phyloP scores from a whole-genome alignment of 2,797 vertebrate species.

The Melanotaenia maccullochi region DNA sequence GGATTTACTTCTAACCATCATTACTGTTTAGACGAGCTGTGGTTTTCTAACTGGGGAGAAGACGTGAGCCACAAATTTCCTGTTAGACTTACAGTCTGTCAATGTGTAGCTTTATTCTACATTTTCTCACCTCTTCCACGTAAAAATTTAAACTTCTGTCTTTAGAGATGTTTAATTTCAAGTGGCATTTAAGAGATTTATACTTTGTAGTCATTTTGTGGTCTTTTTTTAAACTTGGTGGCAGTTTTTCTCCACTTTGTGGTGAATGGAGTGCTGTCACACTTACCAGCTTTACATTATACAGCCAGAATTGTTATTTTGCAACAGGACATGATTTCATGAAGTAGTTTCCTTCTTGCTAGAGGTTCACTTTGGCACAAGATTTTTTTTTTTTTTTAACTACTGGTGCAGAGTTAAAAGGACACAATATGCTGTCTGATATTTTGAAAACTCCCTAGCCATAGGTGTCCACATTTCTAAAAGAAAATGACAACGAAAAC shows the following conservation, averaged over 20 bases:
- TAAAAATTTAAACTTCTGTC: no score
- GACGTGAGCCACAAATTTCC: slow-evolving; percentile 36
- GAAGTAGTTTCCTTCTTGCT: not conserved
- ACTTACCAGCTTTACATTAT: not conserved
- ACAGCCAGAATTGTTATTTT: not conserved
- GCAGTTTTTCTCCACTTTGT: slow-evolving; percentile 6
- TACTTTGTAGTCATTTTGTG: not conserved
- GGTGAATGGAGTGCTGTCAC: not conserved
- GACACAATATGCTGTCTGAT: not conserved
- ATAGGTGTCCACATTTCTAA: not conserved
- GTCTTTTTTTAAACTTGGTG: not conserved
- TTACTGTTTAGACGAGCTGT: slow-evolving; percentile 33
- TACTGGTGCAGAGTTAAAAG: not conserved
- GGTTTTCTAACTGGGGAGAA: slow-evolving; percentile 20
- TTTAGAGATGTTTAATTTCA: not conserved
- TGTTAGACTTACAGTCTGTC: not conserved
- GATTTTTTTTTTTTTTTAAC: no score
- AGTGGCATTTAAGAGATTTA: not conserved
- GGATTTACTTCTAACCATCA: slow-evolving; percentile 32
- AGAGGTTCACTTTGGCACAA: no score
- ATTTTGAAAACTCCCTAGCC: not conserved
- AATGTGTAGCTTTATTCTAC: not conserved
- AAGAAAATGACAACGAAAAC: not conserved
- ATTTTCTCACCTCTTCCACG: not conserved
- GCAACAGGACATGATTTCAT: not conserved